Conservation (phyloP, 2,797 vertebrate genomes). For the Pempheris klunzingeri region DNA sequence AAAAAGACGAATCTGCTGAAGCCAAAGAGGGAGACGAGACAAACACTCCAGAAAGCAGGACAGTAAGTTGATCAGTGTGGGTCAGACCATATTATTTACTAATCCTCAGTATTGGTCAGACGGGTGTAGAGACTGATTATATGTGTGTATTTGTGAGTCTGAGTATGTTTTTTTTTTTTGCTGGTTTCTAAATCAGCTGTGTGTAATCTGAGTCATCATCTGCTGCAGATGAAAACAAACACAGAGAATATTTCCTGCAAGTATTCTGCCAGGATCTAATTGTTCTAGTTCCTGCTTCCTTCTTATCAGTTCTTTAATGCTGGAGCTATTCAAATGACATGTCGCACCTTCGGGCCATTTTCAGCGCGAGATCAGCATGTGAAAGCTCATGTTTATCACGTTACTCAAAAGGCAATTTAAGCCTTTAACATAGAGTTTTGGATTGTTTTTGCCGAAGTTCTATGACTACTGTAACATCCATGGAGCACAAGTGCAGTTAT, state of each 20-base stretch:
- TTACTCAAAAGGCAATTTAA: background rate
- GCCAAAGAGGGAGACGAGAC: slow-evolving; percentile 2
- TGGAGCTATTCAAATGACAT: slow-evolving; percentile 15
- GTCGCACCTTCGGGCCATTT: background rate
- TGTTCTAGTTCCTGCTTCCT: slow-evolving; percentile 42
- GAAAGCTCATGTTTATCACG: background rate
- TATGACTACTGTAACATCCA: background rate
- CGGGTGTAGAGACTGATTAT: background rate
- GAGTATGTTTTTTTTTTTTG: background rate
- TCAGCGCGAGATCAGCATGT: background rate
- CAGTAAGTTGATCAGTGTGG: slow-evolving; percentile 30
- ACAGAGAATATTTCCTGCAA: background rate
- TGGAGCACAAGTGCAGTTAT: background rate
- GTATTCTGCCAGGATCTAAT: slow-evolving; percentile 1
- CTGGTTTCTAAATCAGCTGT: background rate
- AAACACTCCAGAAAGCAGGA: slow-evolving; percentile 41
- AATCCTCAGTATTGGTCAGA: background rate
- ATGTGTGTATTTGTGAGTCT: background rate
- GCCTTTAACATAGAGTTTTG: too few relatives aligned
- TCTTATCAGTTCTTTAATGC: slow-evolving; percentile 9
- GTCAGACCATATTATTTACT: background rate
- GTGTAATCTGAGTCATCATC: background rate
- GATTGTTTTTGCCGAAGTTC: background rate
- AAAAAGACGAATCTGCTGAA: slow-evolving; percentile 33
- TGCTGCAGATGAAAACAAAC: slow-evolving; percentile 20